Evolutionary conservation across 2,888 invertebrate genomes (phyloP).

Genomic region (Ypsolopha sequella): DNA sequence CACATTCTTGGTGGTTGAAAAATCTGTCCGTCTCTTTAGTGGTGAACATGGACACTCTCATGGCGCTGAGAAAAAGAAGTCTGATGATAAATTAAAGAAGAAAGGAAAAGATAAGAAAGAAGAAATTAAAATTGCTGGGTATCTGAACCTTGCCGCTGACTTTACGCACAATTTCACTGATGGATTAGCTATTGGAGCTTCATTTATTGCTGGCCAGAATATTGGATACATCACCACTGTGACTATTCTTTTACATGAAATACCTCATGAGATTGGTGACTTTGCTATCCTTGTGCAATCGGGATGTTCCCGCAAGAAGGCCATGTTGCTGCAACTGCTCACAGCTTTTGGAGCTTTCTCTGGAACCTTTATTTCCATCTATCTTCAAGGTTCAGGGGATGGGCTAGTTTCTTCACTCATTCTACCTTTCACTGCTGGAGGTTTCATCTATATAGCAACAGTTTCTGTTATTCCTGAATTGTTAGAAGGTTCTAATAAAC

Average conservation of each 20-base stretch:
- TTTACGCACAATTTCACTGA: constrained; percentile 99
- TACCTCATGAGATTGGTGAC: constrained; percentile 99
- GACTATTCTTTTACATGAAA: constrained; percentile 97
- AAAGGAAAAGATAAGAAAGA: constrained; percentile 47
- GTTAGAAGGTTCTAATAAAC: constrained; percentile 87
- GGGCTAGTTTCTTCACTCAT: constrained; percentile 88
- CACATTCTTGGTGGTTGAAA: constrained; percentile 93
- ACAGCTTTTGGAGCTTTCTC: constrained; percentile 96
- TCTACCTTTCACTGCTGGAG: constrained; percentile 97
- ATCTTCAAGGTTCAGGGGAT: constrained; percentile 79
- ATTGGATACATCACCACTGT: constrained; percentile 92
- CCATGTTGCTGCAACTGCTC: constrained; percentile 92
- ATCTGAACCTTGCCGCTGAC: constrained; percentile 97
- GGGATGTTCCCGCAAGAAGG: constrained; percentile 93
- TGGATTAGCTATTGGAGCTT: constrained; percentile 98
- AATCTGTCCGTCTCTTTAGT: constrained; percentile 88
- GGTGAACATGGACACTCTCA: constrained; percentile 86
- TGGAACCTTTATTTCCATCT: constrained; percentile 90
- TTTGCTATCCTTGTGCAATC: constrained; percentile 99
- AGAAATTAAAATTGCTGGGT: constrained; percentile 75
- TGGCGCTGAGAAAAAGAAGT: constrained; percentile 49
- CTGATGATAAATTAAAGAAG: constrained; percentile 48
- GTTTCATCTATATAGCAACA: constrained; percentile 99
- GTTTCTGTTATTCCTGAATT: constrained; percentile 99
- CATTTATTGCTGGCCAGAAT: constrained; percentile 91